phyloP scores from a whole-genome alignment of 2,888 invertebrate species.

The Melieria picta region DNA sequence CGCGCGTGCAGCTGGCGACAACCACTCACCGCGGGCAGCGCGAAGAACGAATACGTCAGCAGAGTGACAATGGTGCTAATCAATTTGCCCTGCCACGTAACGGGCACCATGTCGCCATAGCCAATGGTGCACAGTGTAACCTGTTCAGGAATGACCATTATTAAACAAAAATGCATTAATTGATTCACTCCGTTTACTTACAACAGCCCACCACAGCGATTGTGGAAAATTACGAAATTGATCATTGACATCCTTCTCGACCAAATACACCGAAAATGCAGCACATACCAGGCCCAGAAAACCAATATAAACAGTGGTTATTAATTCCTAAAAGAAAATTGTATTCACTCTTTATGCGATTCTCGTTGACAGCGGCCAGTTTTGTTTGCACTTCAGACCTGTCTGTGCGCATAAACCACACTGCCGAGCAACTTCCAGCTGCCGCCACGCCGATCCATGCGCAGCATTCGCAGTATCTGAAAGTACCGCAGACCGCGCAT shows the following conservation, averaged over 20 bases:
- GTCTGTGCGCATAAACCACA: constrained; percentile 94
- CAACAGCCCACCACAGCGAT: constrained; percentile 96
- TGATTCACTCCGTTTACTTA: constrained; percentile 69
- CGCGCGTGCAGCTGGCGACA: not conserved
- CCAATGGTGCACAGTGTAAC: constrained; percentile 95
- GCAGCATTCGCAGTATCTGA: constrained; percentile 94
- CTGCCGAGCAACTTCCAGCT: constrained; percentile 95
- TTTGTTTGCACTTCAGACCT: constrained; percentile 70
- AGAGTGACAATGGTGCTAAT: constrained; percentile 94
- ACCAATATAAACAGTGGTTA: constrained; percentile 93
- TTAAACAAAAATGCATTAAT: too few relatives aligned
- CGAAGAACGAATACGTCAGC: constrained; percentile 93
- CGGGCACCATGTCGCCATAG: constrained; percentile 92
- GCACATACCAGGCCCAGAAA: constrained; percentile 93
- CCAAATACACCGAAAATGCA: constrained; percentile 92
- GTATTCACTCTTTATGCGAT: too few relatives aligned
- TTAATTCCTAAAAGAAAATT: constrained; percentile 79
- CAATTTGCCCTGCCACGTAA: constrained; percentile 93
- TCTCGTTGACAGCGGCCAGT: not conserved
- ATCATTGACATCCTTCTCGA: constrained; percentile 86
- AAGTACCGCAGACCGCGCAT: constrained; percentile 92
- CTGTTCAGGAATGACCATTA: constrained; percentile 67
- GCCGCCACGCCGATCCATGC: constrained; percentile 93
- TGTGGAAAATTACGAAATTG: constrained; percentile 92
- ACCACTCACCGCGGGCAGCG: constrained; percentile 88